Conservation (phyloP, 2,797 vertebrate species). For the Triplophysa bombifrons region DNA sequence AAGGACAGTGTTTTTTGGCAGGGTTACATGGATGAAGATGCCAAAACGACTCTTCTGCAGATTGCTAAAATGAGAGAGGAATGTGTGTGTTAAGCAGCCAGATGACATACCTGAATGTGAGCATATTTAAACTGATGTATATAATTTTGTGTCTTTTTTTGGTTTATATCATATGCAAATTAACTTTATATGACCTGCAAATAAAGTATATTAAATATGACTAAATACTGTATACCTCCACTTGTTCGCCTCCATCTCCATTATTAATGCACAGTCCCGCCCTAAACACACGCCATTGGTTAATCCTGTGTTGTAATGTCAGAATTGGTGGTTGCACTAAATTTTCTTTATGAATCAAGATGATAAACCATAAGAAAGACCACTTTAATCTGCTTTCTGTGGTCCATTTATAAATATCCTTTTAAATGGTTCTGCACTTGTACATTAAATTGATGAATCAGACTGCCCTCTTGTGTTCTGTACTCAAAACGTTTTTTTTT, state of each 20-base stretch:
- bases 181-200: not conserved
- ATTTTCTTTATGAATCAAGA: too few relatives aligned
- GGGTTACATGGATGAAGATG: conserved; percentile 90
- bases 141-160: not conserved
- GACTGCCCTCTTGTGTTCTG: conserved; percentile 53
- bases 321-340: too few relatives aligned
- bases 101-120: conserved; percentile 1
- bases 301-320: too few relatives aligned
- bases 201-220: not conserved
- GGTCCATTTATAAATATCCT: conserved; percentile 5
- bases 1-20: conserved; percentile 52
- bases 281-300: too few relatives aligned
- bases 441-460: not conserved
- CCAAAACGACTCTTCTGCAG: conserved; percentile 83
- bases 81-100: conserved; percentile 76
- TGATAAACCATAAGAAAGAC: too few relatives aligned
- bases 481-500: not conserved
- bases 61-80: conserved; percentile 86
- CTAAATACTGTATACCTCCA: not conserved
- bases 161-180: not conserved
- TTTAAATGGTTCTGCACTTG: not conserved
- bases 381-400: not conserved
- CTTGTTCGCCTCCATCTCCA: too few relatives aligned
- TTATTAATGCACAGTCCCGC: too few relatives aligned
- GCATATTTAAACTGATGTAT: not conserved